Base-by-base conservation (phyloP, 2,888 invertebrate species). In the Nomada fucata region DNA sequence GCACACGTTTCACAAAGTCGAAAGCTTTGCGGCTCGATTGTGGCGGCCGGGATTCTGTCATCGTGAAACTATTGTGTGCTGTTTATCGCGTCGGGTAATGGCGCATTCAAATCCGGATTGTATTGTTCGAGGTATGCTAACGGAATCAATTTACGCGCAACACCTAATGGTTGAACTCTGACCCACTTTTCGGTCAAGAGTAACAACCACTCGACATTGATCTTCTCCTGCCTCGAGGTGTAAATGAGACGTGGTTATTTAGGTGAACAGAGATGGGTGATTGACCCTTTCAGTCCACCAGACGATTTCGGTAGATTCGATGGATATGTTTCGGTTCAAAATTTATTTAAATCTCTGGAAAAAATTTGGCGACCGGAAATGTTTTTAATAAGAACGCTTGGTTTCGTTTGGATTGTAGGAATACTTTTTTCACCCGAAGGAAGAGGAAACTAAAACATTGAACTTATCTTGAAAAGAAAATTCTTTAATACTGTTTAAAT, bases 171-270 rank as follows among this genome's bases (percentile, higher is more conserved):
- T 65, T 70, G 70, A 60, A 75, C 69, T 65, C 59, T 79, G 69
- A 44, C 69, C 75, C 50, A 69, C 59, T 79, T 79, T 79, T 74
- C 75, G 75, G 68, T 75, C 47, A 76, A 20, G 69, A 65, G 70
- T 67, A 77, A 72, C 72, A 72, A 13, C 77, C 53, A 67, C 67
- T 65, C 72, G 77, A 77, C 65, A 72, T 72, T 72, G 77, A 77
- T 77, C 77, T 61, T 9, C 47, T 7, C 23, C 2, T 29, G 36
- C 18, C 70, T 10, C 26, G 50, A 9, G 7, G 63, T 52, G 47
- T n/a, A 57, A 70, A 59, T 1, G 63, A 42, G 42, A 4, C 61
- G n/a, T 9, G 20, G 9, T 7, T 10, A 1, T 29, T 36, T 29
- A 10, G 26, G 50, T 15, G 18, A 26, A 18, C 11, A 15, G 52